Conservation (phyloP, 2,113 vertebrate genomes). For the Crypturellus undulatus region DNA sequence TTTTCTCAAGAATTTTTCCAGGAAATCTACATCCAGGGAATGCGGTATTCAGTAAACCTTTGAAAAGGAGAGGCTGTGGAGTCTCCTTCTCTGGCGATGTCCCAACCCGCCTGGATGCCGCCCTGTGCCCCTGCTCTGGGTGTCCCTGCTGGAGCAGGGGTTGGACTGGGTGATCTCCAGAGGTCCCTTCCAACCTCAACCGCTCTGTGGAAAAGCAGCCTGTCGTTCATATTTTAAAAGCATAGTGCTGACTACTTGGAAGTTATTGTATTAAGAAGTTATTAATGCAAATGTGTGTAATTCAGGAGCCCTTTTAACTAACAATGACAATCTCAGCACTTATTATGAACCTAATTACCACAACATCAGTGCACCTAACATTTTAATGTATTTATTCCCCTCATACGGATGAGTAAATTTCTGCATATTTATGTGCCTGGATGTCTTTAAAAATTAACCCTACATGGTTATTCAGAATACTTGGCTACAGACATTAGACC, state of each 20-base stretch:
- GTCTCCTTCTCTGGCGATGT: too few relatives aligned
- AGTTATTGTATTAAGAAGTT: slow-evolving; percentile 49
- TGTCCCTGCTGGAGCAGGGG: too few relatives aligned
- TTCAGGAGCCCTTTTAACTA: slow-evolving; percentile 14
- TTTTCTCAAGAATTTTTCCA: background rate
- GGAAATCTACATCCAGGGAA: background rate
- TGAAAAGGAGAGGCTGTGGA: background rate
- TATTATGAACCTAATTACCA: slow-evolving; percentile 34
- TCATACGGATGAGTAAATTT: background rate
- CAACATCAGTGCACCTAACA: slow-evolving; percentile 26
- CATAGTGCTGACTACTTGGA: background rate
- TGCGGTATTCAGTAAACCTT: slow-evolving; percentile 13
- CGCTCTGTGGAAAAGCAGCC: background rate
- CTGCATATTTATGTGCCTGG: slow-evolving; percentile 24
- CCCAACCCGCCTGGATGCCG: too few relatives aligned
- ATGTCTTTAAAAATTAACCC: slow-evolving; percentile 29
- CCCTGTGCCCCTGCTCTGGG: too few relatives aligned
- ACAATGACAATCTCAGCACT: background rate
- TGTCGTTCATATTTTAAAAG: background rate
- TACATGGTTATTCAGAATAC: background rate
- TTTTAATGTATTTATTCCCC: slow-evolving; percentile 45
- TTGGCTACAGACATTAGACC: background rate
- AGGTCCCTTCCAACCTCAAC: too few relatives aligned
- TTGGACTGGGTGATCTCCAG: too few relatives aligned
- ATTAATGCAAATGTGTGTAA: slow-evolving; percentile 54